Conservation (phyloP, 2,888 invertebrate genomes). For the Drosophila prostipennis region DNA sequence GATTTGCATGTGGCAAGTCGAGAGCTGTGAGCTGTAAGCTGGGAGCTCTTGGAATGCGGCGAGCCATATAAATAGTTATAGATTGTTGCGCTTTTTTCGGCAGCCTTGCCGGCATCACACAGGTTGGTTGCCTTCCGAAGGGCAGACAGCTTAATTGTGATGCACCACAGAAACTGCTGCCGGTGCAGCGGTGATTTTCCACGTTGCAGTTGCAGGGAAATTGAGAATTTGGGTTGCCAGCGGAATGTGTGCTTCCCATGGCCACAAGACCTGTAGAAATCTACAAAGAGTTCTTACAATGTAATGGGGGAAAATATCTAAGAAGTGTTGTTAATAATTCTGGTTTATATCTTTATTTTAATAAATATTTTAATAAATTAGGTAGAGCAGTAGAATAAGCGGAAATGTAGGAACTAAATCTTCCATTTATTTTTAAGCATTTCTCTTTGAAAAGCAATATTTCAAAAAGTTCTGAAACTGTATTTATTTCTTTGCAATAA, state of each 20-base stretch:
- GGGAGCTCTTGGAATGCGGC: constrained; percentile 38
- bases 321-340: too few relatives aligned
- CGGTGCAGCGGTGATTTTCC: constrained; percentile 22
- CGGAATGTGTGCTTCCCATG: constrained; percentile 32
- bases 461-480: too few relatives aligned
- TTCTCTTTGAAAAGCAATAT: too few relatives aligned
- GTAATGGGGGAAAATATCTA: not conserved
- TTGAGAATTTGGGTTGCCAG: constrained; percentile 32
- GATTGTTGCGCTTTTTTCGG: constrained; percentile 43
- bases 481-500: too few relatives aligned
- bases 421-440: too few relatives aligned
- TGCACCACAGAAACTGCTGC: constrained; percentile 23
- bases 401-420: too few relatives aligned
- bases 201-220: constrained; percentile 9
- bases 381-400: too few relatives aligned
- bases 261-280: not conserved
- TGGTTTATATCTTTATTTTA: too few relatives aligned
- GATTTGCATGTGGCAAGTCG: constrained; percentile 64
- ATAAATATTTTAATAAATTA: too few relatives aligned
- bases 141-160: constrained; percentile 60
- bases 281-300: not conserved
- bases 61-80: constrained; percentile 58
- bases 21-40: not conserved
- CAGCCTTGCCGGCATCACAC: constrained; percentile 64
- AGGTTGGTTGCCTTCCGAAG: constrained; percentile 45